These are phyloP conservation scores for Caenorhabditis zanzibari DNA, from an alignment of 2,888 invertebrate genomes.

Conservation along the genomic window DNA sequence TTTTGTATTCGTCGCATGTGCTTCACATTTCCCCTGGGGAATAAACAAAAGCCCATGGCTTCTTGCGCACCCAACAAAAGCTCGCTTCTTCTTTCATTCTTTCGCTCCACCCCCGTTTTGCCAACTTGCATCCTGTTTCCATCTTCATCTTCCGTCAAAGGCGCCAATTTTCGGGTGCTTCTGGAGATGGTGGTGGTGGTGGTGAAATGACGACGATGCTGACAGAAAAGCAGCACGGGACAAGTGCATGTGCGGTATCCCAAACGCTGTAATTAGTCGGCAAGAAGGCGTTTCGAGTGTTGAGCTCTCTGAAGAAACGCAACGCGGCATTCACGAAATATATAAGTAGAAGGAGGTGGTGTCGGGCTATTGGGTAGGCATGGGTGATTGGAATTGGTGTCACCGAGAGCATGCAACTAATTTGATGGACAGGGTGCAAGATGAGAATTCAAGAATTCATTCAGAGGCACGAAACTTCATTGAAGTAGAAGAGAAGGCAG, in stretches of 20 bases:
- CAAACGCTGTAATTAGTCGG: slow-evolving; percentile 55
- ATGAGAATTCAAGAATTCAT: slow-evolving; percentile 6
- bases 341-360: slow-evolving; percentile 25
- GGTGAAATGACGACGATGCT: slow-evolving; percentile 45
- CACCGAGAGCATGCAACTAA: slow-evolving; percentile 39
- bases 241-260: slow-evolving; percentile 2
- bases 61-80: slow-evolving; percentile 65
- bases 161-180: slow-evolving; percentile 54
- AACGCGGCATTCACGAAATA: slow-evolving; percentile 17
- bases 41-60: slow-evolving; percentile 68
- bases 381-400: slow-evolving; percentile 51
- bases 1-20: slow-evolving; percentile 67
- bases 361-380: slow-evolving; percentile 15
- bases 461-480: slow-evolving; percentile 41
- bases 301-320: neutral
- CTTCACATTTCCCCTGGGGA: slow-evolving; percentile 67
- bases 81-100: slow-evolving; percentile 46
- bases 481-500: slow-evolving; percentile 38
- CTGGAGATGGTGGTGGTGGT: too few species aligned
- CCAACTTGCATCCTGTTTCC: slow-evolving; percentile 45
- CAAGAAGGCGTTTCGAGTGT: neutral
- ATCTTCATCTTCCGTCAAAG: slow-evolving; percentile 37
- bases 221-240: slow-evolving; percentile 12
- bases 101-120: slow-evolving; percentile 31
- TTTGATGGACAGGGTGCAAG: slow-evolving; percentile 17